Percentiles rank a stretch among this genome's conserved stretches.
These are phyloP conservation scores for Drosophila obscura DNA, from an alignment of 1,140 invertebrate species.

Conservation along the genomic window DNA sequence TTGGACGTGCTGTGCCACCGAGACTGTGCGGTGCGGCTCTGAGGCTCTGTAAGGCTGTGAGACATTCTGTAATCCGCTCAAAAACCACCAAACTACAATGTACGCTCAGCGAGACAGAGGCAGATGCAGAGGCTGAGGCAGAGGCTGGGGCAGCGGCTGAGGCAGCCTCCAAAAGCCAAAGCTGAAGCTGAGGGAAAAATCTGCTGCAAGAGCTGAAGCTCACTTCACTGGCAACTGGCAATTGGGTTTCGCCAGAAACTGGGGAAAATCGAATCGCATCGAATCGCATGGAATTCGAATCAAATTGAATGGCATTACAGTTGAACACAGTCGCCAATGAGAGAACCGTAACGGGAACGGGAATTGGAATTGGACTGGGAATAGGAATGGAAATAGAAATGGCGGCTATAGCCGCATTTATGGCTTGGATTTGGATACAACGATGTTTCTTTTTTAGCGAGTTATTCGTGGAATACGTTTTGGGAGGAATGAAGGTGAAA, in stretches of 20 bases:
- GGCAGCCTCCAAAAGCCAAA: too few species aligned
- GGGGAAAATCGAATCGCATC: neutral
- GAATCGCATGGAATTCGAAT: neutral
- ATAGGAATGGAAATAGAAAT: neutral
- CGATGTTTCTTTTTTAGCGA: neutral
- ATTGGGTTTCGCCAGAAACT: too few species aligned
- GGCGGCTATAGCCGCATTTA: neutral
- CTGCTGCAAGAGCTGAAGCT: too few species aligned
- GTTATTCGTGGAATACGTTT: neutral
- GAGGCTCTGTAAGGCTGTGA: conserved; percentile 22
- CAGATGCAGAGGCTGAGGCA: conserved; percentile 4
- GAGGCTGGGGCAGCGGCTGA: too few species aligned
- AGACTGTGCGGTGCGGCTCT: too few species aligned
- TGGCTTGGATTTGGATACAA: conserved; percentile 1
- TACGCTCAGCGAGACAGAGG: neutral
- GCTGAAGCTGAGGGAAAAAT: too few species aligned
- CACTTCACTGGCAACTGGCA: too few species aligned
- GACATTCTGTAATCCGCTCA: conserved; percentile 46
- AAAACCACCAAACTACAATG: conserved; percentile 26
- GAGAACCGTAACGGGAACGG: conserved; percentile 1
- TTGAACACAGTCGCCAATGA: neutral
- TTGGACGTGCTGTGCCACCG: conserved; percentile 60
- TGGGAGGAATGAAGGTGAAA: neutral
- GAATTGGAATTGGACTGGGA: neutral
- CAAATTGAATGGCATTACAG: conserved; percentile 17